Conservation (phyloP, 2,888 invertebrate species). For the Bugula neritina region DNA sequence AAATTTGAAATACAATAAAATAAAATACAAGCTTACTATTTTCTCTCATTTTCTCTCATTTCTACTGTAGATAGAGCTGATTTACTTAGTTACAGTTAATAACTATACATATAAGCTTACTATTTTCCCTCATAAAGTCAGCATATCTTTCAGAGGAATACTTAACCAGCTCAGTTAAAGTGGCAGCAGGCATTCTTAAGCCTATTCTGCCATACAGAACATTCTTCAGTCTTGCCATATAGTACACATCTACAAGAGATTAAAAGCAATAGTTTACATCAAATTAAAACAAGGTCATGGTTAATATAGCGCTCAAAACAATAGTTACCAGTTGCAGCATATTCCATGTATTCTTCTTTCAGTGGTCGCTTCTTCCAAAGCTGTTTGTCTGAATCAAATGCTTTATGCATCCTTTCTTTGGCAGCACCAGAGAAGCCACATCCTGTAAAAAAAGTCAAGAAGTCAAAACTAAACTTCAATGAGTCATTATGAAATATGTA, state of each 20-base stretch:
- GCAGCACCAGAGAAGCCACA: constrained; percentile 10
- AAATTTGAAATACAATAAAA: no score
- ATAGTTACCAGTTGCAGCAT: constrained; percentile 14
- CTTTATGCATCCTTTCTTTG: background rate
- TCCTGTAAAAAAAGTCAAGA: no score
- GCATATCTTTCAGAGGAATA: constrained; percentile 4
- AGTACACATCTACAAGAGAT: constrained; percentile 1
- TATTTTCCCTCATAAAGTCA: constrained; percentile 17
- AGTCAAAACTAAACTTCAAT: no score
- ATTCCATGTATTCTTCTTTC: background rate
- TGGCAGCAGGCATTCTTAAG: background rate
- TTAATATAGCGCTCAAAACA: no score
- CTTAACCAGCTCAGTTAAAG: background rate
- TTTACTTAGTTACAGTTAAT: no score
- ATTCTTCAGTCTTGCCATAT: background rate
- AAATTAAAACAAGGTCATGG: no score
- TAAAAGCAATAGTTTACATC: no score
- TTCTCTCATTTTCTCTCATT: no score
- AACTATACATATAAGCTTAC: background rate
- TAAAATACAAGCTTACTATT: constrained; percentile 10
- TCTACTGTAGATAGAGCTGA: no score
- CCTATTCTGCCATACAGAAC: background rate
- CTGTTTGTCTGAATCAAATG: background rate
- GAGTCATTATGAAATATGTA: no score
- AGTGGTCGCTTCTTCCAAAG: constrained; percentile 12